These are phyloP conservation scores for Miltochrista miniata DNA, from an alignment of 2,888 invertebrate species.

Conservation along the genomic window DNA sequence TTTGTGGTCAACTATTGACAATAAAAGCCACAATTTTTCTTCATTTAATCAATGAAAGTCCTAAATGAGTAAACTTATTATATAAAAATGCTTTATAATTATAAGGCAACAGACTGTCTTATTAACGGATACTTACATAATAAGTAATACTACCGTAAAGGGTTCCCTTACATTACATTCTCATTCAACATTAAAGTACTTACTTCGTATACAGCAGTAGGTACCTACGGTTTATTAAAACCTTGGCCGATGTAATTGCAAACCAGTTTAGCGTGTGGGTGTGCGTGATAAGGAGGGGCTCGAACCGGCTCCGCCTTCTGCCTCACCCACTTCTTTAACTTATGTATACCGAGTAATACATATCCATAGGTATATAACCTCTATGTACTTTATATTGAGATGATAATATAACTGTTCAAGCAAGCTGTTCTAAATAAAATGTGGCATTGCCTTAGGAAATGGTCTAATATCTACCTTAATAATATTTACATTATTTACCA, in stretches of 20 bases:
- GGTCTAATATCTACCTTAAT: no score
- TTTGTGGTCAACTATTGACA: no score
- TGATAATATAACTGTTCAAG: slow-evolving; percentile 11
- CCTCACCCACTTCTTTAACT: slow-evolving; percentile 44
- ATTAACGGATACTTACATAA: no score
- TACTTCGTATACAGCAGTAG: slow-evolving; percentile 6
- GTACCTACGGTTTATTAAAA: slow-evolving; percentile 16
- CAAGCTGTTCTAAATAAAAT: background rate
- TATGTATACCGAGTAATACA: slow-evolving; percentile 27
- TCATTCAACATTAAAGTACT: slow-evolving; percentile 17
- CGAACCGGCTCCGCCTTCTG: slow-evolving; percentile 56
- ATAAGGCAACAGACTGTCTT: no score
- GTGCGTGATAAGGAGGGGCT: slow-evolving; percentile 53
- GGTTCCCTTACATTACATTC: slow-evolving; percentile 3
- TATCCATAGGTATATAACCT: slow-evolving; percentile 5
- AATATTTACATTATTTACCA: no score
- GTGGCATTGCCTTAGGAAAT: no score
- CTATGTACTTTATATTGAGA: slow-evolving; percentile 23
- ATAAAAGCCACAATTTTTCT: no score
- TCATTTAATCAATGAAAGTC: no score
- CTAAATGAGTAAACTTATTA: no score
- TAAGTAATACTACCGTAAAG: background rate
- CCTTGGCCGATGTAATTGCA: slow-evolving; percentile 45
- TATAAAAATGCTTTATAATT: no score
- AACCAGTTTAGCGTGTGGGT: slow-evolving; percentile 62